These are phyloP conservation scores for Serilophus lunatus DNA, from an alignment of 2,113 vertebrate genomes.

Conservation along the genomic window DNA sequence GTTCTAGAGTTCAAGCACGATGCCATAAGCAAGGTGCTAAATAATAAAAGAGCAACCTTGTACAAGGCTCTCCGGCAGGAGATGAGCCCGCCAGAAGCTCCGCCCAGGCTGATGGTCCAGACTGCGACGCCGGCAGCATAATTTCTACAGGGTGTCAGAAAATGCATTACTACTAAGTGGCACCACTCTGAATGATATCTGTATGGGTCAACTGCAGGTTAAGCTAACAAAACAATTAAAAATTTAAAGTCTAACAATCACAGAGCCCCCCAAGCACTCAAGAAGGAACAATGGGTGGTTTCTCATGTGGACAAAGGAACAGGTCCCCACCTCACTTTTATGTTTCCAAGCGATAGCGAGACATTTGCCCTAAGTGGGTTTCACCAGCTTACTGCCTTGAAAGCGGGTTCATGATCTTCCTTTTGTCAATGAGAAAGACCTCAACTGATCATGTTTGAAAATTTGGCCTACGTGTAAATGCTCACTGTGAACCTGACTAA, in stretches of 20 bases:
- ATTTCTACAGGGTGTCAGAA: slow-evolving; percentile 65
- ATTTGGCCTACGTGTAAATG: background rate
- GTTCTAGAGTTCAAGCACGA: slow-evolving; percentile 48
- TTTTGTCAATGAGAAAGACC: background rate
- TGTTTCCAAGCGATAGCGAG: background rate
- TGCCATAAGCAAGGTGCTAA: slow-evolving; percentile 51
- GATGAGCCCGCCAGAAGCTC: background rate
- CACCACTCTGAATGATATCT: slow-evolving; percentile 65
- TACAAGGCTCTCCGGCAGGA: background rate
- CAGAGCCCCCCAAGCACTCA: slow-evolving; percentile 42
- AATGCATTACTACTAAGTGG: slow-evolving; percentile 59
- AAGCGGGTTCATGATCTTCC: background rate
- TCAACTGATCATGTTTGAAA: background rate
- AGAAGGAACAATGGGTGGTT: slow-evolving; percentile 29
- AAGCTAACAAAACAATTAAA: slow-evolving; percentile 77
- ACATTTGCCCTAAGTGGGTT: background rate
- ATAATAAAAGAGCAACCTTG: slow-evolving; percentile 67
- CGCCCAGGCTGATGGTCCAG: background rate
- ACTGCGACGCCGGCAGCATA: background rate
- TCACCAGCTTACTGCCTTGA: background rate
- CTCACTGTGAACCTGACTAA: background rate
- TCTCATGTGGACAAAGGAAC: background rate
- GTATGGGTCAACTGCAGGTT: slow-evolving; percentile 76
- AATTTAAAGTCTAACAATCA: slow-evolving; percentile 67
- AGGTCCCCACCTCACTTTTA: background rate